Percentiles rank a stretch among this genome's conserved stretches.
Evolutionary conservation across 2,797 vertebrate species (phyloP).

Genomic region (Falco novaeseelandiae): DNA sequence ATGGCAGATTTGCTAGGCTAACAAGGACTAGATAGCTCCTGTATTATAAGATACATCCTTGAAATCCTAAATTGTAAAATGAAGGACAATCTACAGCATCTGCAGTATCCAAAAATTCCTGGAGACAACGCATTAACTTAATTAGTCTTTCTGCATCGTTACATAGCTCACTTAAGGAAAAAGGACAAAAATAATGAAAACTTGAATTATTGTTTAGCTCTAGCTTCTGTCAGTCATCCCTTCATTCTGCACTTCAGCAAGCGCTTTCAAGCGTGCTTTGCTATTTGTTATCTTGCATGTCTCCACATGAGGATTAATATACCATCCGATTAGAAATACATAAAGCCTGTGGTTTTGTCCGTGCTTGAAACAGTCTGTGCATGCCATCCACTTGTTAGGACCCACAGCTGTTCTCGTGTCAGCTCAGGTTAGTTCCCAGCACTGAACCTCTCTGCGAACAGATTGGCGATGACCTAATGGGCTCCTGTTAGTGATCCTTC

Average conservation of each 20-base stretch:
- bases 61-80: neutral
- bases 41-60: neutral
- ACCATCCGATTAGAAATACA: neutral
- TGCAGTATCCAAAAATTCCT: neutral
- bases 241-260: neutral
- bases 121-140: neutral
- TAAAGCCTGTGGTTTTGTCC: neutral
- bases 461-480: neutral
- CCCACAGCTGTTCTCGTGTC: neutral
- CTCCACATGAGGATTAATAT: neutral
- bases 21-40: neutral
- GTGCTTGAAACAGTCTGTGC: neutral
- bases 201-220: neutral
- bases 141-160: neutral
- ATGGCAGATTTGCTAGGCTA: neutral
- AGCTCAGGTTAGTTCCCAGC: conserved; percentile 1
- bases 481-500: neutral
- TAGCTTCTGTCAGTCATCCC: neutral
- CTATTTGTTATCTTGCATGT: neutral
- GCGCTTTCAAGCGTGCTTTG: neutral
- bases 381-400: neutral
- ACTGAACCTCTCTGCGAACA: neutral
- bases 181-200: neutral
- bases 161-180: neutral
- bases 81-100: neutral